phyloP scores from a whole-genome alignment of 2,797 vertebrate species.

The Argyrosomus regius region DNA sequence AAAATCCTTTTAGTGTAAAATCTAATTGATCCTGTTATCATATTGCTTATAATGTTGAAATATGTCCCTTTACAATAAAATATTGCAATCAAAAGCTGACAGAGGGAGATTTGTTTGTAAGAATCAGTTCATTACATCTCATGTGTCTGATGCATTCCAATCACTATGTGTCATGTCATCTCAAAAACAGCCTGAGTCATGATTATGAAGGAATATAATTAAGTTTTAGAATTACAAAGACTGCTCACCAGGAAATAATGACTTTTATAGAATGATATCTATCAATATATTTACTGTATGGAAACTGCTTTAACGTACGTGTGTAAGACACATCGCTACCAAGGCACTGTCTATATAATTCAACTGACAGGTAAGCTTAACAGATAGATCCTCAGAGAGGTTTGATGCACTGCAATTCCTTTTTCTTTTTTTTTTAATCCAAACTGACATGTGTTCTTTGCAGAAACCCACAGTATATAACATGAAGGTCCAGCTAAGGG shows the following conservation, averaged over 20 bases:
- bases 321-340: neutral
- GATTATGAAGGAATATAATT: neutral
- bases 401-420: neutral
- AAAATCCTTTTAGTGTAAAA: neutral
- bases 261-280: neutral
- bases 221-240: neutral
- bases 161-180: neutral
- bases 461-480: constrained; percentile 1
- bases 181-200: neutral
- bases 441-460: neutral
- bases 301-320: neutral
- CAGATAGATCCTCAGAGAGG: neutral
- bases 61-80: neutral
- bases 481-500: neutral
- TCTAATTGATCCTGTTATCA: neutral
- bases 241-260: too few species aligned
- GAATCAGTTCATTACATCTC: neutral
- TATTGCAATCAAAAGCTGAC: neutral
- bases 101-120: neutral
- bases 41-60: neutral
- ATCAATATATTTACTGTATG: neutral
- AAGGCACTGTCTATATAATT: neutral
- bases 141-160: neutral
- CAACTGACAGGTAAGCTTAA: neutral
- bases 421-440: neutral